These are phyloP conservation scores for Luscinia luscinia DNA, from an alignment of 2,797 vertebrate genomes.

Conservation along the genomic window DNA sequence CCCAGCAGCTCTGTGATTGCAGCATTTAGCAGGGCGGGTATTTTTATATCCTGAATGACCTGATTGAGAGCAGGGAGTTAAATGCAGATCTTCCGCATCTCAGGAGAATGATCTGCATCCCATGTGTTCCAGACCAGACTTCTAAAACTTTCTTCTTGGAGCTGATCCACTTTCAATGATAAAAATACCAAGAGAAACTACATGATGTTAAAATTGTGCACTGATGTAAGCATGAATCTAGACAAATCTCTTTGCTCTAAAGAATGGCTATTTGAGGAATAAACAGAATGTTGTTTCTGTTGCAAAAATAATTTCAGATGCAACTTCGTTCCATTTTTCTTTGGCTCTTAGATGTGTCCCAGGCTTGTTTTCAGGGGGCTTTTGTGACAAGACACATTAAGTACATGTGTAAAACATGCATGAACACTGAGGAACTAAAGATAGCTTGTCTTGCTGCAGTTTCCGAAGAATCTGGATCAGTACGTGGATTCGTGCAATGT, in stretches of 20 bases:
- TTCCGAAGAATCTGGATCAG: neutral
- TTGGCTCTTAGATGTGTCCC: neutral
- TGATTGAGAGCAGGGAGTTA: conserved; percentile 8
- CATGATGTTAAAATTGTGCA: neutral
- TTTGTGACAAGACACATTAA: neutral
- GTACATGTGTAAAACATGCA: neutral
- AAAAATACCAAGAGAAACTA: conserved; percentile 25
- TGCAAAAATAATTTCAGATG: neutral
- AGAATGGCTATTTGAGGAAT: neutral
- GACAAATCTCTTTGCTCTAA: neutral
- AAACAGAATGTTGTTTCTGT: neutral
- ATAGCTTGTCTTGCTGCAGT: neutral
- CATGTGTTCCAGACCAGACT: neutral
- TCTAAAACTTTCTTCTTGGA: conserved; percentile 46
- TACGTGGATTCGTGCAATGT: neutral
- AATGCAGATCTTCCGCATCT: conserved; percentile 2
- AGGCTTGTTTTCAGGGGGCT: neutral
- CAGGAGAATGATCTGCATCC: conserved; percentile 2
- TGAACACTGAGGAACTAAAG: neutral
- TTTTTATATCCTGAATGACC: conserved; percentile 34
- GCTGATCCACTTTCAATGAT: conserved; percentile 8
- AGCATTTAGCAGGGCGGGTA: neutral
- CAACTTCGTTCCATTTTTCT: neutral
- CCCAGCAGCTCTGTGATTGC: neutral
- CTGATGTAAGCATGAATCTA: neutral